Evolutionary conservation across 2,113 vertebrate genomes (phyloP).

Genomic region (Origma solitaria): DNA sequence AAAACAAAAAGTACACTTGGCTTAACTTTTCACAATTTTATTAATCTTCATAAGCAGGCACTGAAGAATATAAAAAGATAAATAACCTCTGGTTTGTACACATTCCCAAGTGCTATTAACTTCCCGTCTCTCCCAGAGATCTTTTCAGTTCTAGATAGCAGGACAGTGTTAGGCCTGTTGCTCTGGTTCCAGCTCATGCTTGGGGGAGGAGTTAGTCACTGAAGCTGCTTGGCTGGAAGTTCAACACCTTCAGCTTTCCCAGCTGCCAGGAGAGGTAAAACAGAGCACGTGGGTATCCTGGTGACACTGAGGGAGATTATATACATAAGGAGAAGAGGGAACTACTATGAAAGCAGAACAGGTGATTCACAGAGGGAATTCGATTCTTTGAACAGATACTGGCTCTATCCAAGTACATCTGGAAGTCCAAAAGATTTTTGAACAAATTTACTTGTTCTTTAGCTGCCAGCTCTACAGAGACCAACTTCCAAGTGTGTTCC

Average conservation of each 20-base stretch:
- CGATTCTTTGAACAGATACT: neutral
- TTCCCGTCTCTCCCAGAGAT: neutral
- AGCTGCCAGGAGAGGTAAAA: neutral
- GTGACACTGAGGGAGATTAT: neutral
- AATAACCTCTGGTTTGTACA: neutral
- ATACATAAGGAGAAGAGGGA: neutral
- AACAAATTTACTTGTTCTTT: neutral
- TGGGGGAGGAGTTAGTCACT: neutral
- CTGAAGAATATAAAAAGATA: neutral
- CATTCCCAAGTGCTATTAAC: neutral
- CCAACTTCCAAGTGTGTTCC: neutral
- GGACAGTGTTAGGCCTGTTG: no score
- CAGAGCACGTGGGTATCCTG: neutral
- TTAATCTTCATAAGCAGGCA: neutral
- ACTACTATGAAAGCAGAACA: neutral
- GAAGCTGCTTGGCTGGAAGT: neutral
- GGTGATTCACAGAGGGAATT: neutral
- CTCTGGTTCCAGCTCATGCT: neutral
- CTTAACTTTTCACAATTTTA: constrained; percentile 3
- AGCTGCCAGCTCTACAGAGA: neutral
- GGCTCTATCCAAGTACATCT: neutral
- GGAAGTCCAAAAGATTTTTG: neutral
- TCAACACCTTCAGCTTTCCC: neutral
- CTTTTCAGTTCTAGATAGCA: neutral
- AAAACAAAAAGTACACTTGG: neutral